These are phyloP conservation scores for Cheilosia urbana DNA, from an alignment of 2,888 invertebrate species.

Conservation along the genomic window DNA sequence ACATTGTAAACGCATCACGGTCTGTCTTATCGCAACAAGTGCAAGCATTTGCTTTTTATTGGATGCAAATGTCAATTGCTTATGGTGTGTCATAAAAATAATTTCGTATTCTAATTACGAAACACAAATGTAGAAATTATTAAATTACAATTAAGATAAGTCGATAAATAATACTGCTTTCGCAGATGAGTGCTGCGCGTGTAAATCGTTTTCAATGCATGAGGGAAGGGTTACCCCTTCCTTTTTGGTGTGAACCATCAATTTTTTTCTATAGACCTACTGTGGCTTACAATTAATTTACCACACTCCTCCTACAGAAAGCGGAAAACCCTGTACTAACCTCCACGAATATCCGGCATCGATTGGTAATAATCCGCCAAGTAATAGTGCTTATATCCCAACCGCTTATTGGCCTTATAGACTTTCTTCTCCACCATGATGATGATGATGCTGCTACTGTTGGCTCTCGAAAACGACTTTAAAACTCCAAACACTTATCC, in stretches of 20 bases:
- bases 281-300: too few relatives aligned
- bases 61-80: not conserved
- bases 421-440: conserved; percentile 56
- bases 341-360: conserved; percentile 79
- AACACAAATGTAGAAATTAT: not conserved
- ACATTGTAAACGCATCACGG: not conserved
- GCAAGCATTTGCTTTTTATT: not conserved
- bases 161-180: not conserved
- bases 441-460: not conserved
- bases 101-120: not conserved
- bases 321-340: conserved; percentile 25
- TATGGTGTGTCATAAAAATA: not conserved
- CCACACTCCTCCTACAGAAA: not conserved
- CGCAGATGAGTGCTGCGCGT: not conserved
- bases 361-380: conserved; percentile 82
- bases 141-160: not conserved
- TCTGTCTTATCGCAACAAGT: not conserved
- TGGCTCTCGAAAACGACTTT: conserved; percentile 1
- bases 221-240: too few relatives aligned
- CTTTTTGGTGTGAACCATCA: too few relatives aligned
- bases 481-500: not conserved
- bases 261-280: too few relatives aligned
- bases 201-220: not conserved
- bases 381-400: conserved; percentile 82
- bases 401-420: conserved; percentile 18